Conservation (phyloP, 2,797 vertebrate genomes). For the Enteromius afrohamiltoni region DNA sequence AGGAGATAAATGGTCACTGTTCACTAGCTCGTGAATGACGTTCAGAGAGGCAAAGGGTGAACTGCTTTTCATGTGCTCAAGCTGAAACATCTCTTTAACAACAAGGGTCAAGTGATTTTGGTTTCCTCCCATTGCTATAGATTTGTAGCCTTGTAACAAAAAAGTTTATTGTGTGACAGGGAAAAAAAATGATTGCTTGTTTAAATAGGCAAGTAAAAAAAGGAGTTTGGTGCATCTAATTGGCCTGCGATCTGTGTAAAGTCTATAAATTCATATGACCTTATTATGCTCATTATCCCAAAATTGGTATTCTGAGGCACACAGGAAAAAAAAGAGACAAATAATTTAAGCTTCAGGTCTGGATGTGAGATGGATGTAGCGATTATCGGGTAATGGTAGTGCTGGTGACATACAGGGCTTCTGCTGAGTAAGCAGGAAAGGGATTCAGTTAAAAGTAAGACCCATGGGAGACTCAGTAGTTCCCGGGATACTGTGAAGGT, state of each 20-base stretch:
- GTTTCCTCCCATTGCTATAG: background rate
- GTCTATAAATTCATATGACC: background rate
- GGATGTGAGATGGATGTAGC: background rate
- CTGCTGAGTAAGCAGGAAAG: slow-evolving; percentile 55
- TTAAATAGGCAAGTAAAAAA: background rate
- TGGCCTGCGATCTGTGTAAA: background rate
- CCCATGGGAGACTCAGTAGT: slow-evolving; percentile 33
- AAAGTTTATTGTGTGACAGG: background rate
- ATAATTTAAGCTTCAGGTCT: background rate
- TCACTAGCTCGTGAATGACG: slow-evolving; percentile 18
- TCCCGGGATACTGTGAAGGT: slow-evolving; percentile 21
- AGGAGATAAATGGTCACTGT: slow-evolving; percentile 31
- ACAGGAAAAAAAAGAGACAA: background rate
- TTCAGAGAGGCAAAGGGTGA: slow-evolving; percentile 12
- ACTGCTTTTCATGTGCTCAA: slow-evolving; percentile 27
- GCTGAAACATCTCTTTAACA: slow-evolving; percentile 16
- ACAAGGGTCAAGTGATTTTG: slow-evolving; percentile 1
- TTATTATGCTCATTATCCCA: background rate
- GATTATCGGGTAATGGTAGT: slow-evolving; percentile 35
- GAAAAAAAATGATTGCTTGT: background rate
- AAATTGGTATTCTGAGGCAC: background rate
- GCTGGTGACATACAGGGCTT: slow-evolving; percentile 28
- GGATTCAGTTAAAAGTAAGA: slow-evolving; percentile 34
- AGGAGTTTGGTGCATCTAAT: background rate
- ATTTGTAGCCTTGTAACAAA: background rate